These are phyloP conservation scores for Limonius californicus DNA, from an alignment of 1,140 invertebrate genomes.

Conservation along the genomic window DNA sequence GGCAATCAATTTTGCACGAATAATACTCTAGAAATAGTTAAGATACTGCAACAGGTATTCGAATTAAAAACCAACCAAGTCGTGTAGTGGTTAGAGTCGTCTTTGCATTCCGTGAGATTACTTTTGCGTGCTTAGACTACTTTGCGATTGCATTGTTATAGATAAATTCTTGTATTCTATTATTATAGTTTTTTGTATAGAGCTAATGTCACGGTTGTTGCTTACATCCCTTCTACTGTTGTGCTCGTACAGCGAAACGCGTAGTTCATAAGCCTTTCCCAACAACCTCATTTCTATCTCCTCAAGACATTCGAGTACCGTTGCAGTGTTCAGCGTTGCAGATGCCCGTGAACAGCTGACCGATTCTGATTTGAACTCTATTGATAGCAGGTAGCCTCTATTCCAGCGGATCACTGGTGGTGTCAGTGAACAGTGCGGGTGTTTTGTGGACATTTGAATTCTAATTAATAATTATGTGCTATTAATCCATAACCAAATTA, in stretches of 20 bases:
- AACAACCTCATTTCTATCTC: constrained; percentile 32
- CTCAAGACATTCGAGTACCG: constrained; percentile 26
- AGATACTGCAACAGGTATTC: too few species aligned
- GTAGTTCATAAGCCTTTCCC: constrained; percentile 19
- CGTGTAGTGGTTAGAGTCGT: too few species aligned
- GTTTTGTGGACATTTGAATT: too few species aligned
- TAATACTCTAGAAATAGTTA: too few species aligned
- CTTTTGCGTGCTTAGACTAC: too few species aligned
- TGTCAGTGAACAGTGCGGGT: too few species aligned
- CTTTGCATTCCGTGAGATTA: not conserved
- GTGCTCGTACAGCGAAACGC: constrained; percentile 27
- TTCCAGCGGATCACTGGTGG: too few species aligned
- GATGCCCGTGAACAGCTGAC: constrained; percentile 15
- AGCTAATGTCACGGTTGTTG: constrained; percentile 9
- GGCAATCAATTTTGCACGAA: too few species aligned
- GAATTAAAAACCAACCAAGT: too few species aligned
- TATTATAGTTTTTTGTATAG: constrained; percentile 5
- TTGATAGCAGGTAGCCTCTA: too few species aligned
- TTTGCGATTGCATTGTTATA: too few species aligned
- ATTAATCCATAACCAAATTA: constrained; percentile 6
- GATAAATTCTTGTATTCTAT: not conserved
- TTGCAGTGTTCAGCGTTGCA: constrained; percentile 25
- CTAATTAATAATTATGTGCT: not conserved
- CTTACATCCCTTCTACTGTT: constrained; percentile 4
- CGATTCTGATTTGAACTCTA: constrained; percentile 17